A percentile compares a stretch with the other conserved stretches of the same genome.
Conservation (phyloP, 2,113 vertebrate species). For the Upupa epops region DNA sequence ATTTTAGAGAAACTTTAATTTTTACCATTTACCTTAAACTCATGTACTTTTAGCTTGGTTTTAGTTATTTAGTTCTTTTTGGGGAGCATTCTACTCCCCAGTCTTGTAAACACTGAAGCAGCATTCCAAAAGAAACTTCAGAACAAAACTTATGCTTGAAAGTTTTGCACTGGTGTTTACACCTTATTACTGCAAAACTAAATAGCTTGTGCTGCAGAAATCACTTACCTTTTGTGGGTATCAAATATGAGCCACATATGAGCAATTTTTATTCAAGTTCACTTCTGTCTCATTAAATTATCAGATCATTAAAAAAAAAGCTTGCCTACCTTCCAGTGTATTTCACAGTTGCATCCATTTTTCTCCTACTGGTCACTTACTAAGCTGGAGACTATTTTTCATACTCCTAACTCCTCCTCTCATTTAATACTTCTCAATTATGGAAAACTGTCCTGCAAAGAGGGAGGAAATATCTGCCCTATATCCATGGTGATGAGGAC, state of each 20-base stretch:
- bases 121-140: background rate
- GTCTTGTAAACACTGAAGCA: background rate
- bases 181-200: conserved; percentile 19
- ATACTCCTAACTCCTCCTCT: background rate
- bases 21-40: conserved; percentile 25
- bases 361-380: conserved; percentile 10
- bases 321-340: background rate
- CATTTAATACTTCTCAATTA: background rate
- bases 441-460: background rate
- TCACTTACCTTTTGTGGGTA: background rate
- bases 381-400: conserved; percentile 14
- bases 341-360: background rate
- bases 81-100: background rate
- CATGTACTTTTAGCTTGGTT: background rate
- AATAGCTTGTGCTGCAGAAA: conserved; percentile 27
- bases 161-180: background rate
- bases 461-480: background rate
- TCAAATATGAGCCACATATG: conserved; percentile 22
- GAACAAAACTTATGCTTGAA: background rate
- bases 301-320: conserved; percentile 51
- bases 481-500: background rate
- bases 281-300: conserved; percentile 52
- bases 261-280: conserved; percentile 29
- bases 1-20: conserved; percentile 28
- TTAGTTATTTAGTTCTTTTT: background rate